Evolutionary conservation across 2,888 invertebrate species (phyloP).

Genomic region (Nomada flava): DNA sequence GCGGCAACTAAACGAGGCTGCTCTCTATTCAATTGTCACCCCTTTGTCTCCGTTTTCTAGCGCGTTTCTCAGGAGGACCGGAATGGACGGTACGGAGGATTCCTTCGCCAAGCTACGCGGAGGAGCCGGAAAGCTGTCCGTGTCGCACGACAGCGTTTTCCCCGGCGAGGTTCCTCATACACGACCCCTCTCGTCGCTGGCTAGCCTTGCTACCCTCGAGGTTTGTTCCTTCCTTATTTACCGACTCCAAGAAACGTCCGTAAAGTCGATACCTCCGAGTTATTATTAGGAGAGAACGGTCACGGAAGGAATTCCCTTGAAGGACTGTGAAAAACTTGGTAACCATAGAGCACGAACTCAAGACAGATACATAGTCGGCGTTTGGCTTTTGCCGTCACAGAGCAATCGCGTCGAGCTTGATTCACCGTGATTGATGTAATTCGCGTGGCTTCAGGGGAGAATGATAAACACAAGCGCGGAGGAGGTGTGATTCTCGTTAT

Average conservation of each 20-base stretch:
- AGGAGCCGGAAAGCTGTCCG: constrained; percentile 88
- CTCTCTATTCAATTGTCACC: background rate
- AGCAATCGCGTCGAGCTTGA: constrained; percentile 11
- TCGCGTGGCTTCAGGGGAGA: constrained; percentile 22
- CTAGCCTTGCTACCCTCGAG: constrained; percentile 80
- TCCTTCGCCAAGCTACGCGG: constrained; percentile 80
- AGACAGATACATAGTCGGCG: background rate
- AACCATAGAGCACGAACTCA: too few relatives aligned
- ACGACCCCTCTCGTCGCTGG: constrained; percentile 81
- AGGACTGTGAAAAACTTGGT: too few relatives aligned
- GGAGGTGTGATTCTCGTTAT: constrained; percentile 56
- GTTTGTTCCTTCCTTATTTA: constrained; percentile 69
- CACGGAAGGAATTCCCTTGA: too few relatives aligned
- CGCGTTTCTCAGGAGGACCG: constrained; percentile 77
- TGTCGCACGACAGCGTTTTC: constrained; percentile 96
- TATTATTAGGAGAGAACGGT: too few relatives aligned
- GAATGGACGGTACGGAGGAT: constrained; percentile 78
- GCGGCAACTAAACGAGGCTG: background rate
- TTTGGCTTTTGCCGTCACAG: background rate
- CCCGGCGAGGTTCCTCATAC: constrained; percentile 87
- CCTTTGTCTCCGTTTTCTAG: constrained; percentile 69
- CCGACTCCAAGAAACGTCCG: background rate
- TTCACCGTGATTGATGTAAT: constrained; percentile 39
- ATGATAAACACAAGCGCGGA: constrained; percentile 45
- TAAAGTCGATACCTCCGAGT: too few relatives aligned